Percentiles rank a stretch among this genome's conserved stretches.
These are phyloP conservation scores for Hippoglossus hippoglossus DNA, from an alignment of 2,797 vertebrate genomes.

Conservation along the genomic window DNA sequence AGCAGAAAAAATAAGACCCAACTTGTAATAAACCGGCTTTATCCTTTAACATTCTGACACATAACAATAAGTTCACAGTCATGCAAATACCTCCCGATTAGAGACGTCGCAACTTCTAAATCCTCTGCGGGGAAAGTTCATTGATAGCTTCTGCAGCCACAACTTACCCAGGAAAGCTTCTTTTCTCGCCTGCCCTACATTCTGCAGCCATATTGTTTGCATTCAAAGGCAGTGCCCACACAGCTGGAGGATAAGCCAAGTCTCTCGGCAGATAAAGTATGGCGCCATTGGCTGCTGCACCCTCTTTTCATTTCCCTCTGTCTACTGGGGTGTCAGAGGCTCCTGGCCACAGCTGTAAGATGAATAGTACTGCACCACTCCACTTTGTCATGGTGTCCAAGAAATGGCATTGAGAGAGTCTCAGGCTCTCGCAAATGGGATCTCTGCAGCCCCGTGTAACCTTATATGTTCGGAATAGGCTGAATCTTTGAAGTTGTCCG, in stretches of 20 bases:
- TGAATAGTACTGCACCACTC: constrained; percentile 76
- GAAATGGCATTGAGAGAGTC: constrained; percentile 78
- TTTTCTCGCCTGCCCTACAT: constrained; percentile 73
- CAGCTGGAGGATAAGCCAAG: constrained; percentile 79
- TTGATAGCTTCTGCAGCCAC: constrained; percentile 39
- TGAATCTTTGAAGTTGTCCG: constrained; percentile 52
- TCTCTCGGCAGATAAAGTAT: constrained; percentile 75
- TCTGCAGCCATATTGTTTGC: constrained; percentile 77
- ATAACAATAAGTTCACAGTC: constrained; percentile 25
- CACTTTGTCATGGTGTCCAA: constrained; percentile 81
- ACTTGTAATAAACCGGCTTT: constrained; percentile 34
- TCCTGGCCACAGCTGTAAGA: constrained; percentile 81
- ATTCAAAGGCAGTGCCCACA: constrained; percentile 78
- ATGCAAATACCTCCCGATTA: constrained; percentile 31
- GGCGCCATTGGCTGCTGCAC: constrained; percentile 66
- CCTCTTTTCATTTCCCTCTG: constrained; percentile 79
- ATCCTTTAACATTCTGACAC: constrained; percentile 29
- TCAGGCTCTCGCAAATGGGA: constrained; percentile 67
- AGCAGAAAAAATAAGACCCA: constrained; percentile 7
- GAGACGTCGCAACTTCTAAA: constrained; percentile 47
- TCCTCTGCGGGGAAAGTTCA: constrained; percentile 52
- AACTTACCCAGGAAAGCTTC: constrained; percentile 53
- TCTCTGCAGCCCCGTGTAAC: constrained; percentile 64
- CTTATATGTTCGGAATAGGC: constrained; percentile 53
- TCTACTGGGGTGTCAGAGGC: constrained; percentile 71